A percentile compares a stretch with the other conserved stretches of the same genome.
phyloP scores from a whole-genome alignment of 2,113 vertebrate species.

The Grammomys dolichurus region DNA sequence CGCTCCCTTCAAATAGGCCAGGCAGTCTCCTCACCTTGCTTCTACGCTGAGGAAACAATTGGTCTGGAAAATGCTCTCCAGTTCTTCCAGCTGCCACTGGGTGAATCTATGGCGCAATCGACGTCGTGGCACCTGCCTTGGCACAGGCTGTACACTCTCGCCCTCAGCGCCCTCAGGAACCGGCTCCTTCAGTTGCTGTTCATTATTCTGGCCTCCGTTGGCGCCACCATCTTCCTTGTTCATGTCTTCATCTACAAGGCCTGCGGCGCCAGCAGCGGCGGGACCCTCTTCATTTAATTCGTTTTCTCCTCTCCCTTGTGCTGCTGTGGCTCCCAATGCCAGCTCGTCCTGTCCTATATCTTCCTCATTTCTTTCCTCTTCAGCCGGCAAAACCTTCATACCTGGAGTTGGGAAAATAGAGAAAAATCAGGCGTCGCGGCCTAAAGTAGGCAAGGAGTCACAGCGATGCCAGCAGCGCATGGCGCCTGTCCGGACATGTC shows the following conservation, averaged over 20 bases:
- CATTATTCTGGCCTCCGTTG: not conserved
- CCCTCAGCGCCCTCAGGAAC: not conserved
- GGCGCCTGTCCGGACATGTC: not conserved
- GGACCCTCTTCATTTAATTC: not conserved
- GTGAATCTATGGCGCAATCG: not conserved
- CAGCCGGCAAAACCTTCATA: rapidly evolving
- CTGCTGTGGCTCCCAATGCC: not conserved
- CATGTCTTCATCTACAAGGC: not conserved
- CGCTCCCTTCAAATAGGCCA: no score
- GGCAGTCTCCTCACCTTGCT: conserved; percentile 3
- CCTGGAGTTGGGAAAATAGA: not conserved
- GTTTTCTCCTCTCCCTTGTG: no score
- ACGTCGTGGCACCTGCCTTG: not conserved
- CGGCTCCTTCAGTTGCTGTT: not conserved
- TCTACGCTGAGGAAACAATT: not conserved
- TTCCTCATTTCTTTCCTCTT: not conserved
- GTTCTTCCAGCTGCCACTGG: not conserved
- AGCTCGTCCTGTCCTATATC: not conserved
- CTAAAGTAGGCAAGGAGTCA: not conserved
- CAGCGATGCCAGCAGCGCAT: not conserved
- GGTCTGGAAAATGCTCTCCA: not conserved
- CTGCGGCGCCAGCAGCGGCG: not conserved
- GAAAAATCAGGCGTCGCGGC: not conserved
- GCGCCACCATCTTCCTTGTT: not conserved
- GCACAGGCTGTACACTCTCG: not conserved